phyloP scores from a whole-genome alignment of 2,888 invertebrate species.

The Automeris io region DNA sequence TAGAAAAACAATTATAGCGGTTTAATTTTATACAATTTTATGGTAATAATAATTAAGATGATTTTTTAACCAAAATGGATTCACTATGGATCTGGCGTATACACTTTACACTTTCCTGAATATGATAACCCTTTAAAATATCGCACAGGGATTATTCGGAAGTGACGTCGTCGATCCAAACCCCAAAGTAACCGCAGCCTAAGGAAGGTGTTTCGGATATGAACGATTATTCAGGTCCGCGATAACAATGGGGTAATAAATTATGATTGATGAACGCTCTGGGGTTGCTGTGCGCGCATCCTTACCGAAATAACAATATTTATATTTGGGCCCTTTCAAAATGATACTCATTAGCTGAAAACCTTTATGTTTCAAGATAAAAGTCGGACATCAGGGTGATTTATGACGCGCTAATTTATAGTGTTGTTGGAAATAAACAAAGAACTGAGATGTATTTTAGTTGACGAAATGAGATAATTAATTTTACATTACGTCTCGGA shows the following conservation, averaged over 20 bases:
- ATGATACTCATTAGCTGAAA: conserved; percentile 8
- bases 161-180: background rate
- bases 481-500: too few relatives aligned
- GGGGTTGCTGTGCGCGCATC: conserved; percentile 39
- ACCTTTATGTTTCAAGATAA: background rate
- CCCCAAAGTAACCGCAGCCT: conserved; percentile 36
- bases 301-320: conserved; percentile 54
- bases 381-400: background rate
- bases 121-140: background rate
- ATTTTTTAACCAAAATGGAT: too few relatives aligned
- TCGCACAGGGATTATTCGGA: background rate
- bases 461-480: too few relatives aligned
- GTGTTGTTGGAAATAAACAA: background rate
- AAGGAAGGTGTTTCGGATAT: conserved; percentile 69
- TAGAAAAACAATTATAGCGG: too few relatives aligned
- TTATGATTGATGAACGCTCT: conserved; percentile 69
- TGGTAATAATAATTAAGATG: too few relatives aligned
- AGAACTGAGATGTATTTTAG: too few relatives aligned
- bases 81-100: too few relatives aligned
- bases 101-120: too few relatives aligned
- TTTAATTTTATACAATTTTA: too few relatives aligned
- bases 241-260: conserved; percentile 71
- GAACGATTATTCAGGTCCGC: conserved; percentile 67
- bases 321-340: conserved; percentile 21
- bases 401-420: background rate